Evolutionary conservation across 1,140 invertebrate genomes (phyloP).

Genomic region (Samia ricini): DNA sequence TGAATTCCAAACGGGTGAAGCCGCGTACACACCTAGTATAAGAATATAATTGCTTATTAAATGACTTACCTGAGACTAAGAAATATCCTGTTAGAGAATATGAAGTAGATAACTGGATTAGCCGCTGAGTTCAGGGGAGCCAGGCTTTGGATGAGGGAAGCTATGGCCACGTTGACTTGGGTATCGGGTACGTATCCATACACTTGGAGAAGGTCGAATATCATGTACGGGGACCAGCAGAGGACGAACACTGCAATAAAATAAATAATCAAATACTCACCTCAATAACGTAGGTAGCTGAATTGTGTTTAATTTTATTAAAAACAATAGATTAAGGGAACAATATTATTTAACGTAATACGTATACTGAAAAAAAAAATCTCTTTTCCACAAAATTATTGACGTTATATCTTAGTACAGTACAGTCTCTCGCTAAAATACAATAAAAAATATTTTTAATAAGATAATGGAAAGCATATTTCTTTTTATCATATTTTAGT

Average conservation of each 20-base stretch:
- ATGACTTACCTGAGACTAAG: constrained; percentile 87
- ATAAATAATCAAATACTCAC: constrained; percentile 15
- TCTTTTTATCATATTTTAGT: no score
- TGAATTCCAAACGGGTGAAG: no score
- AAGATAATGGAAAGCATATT: no score
- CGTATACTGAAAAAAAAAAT: not conserved
- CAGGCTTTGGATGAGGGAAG: constrained; percentile 93
- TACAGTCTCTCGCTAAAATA: no score
- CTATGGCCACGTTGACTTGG: constrained; percentile 88
- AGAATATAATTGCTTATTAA: not conserved
- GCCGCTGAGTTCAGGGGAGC: constrained; percentile 94
- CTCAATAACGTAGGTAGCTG: no score
- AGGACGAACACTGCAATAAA: constrained; percentile 91
- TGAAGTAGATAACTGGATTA: constrained; percentile 96
- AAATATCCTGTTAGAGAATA: constrained; percentile 94
- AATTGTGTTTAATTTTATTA: not conserved
- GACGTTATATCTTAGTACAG: no score
- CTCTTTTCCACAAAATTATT: no score
- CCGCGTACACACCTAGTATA: no score
- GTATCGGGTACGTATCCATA: constrained; percentile 90
- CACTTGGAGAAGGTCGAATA: constrained; percentile 95
- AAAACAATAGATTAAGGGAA: no score
- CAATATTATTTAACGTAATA: not conserved
- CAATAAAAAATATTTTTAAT: no score
- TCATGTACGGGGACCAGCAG: constrained; percentile 97